Evolutionary conservation across 1,140 invertebrate genomes (phyloP).

Genomic region (Leptinotarsa undecemlineata): DNA sequence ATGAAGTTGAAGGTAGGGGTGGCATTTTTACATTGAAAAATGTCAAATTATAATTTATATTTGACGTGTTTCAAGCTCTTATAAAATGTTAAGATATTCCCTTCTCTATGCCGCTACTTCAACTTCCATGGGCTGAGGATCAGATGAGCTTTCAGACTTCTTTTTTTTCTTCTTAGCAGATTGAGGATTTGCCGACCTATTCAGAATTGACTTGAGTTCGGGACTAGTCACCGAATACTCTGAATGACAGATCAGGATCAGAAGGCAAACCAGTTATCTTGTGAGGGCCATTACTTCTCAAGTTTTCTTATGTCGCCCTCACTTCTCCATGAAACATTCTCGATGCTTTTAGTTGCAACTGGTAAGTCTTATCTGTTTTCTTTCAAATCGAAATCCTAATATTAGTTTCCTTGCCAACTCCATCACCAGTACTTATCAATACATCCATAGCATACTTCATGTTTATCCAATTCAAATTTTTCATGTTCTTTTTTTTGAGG

Average conservation of each 20-base stretch:
- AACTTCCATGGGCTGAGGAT: constrained; percentile 66
- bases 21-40: too few species aligned
- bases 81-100: not conserved
- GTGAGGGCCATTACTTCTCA: constrained; percentile 87
- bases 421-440: constrained; percentile 92
- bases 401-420: constrained; percentile 83
- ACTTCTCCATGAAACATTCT: constrained; percentile 93
- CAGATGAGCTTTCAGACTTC: constrained; percentile 65
- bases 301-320: constrained; percentile 88
- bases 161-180: constrained; percentile 90
- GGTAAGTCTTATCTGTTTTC: constrained; percentile 97
- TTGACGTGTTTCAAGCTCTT: not conserved
- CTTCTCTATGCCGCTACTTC: constrained; percentile 59
- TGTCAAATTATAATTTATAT: too few species aligned
- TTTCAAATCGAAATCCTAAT: constrained; percentile 97
- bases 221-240: constrained; percentile 84
- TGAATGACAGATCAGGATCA: constrained; percentile 77
- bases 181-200: constrained; percentile 75
- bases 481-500: constrained; percentile 97
- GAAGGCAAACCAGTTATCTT: constrained; percentile 94
- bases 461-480: constrained; percentile 92
- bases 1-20: too few species aligned
- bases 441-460: constrained; percentile 99
- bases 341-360: constrained; percentile 95
- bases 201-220: constrained; percentile 79